A percentile compares a stretch with the other conserved stretches of the same genome.
Conservation (phyloP, 2,113 vertebrate species). For the Todiramphus chloris region DNA sequence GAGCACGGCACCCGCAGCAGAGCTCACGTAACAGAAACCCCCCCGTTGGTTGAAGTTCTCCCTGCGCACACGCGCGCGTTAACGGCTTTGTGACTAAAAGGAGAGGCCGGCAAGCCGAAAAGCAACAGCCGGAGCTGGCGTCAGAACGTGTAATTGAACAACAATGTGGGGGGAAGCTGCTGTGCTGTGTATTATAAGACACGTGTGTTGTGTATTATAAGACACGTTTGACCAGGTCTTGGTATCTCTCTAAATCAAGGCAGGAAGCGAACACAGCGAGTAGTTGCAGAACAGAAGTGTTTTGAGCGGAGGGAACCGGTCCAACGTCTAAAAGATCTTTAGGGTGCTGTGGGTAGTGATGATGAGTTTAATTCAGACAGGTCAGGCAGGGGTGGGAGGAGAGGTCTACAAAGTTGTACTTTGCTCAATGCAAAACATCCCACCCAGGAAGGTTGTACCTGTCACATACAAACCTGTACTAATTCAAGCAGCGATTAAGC, state of each 20-base stretch:
- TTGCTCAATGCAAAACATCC: neutral
- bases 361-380: neutral
- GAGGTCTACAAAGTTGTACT: conserved; percentile 29
- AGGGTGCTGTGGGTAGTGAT: conserved; percentile 6
- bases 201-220: neutral
- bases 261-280: neutral
- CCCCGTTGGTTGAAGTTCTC: neutral
- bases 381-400: neutral
- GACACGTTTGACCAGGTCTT: neutral
- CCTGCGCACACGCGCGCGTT: no score
- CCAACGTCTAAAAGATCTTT: conserved; percentile 40
- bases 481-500: conserved; percentile 51
- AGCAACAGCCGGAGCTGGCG: conserved; percentile 11
- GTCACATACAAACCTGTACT: conserved; percentile 30
- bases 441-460: conserved; percentile 34
- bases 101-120: neutral
- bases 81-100: neutral
- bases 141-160: neutral
- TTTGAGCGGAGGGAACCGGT: conserved; percentile 26
- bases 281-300: neutral
- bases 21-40: conserved; percentile 76
- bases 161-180: neutral
- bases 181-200: neutral
- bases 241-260: neutral
- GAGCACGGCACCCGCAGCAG: conserved; percentile 73